Percentiles rank a stretch among this genome's conserved stretches.
phyloP scores from a whole-genome alignment of 2,888 invertebrate species.

The Erpobdella octoculata region DNA sequence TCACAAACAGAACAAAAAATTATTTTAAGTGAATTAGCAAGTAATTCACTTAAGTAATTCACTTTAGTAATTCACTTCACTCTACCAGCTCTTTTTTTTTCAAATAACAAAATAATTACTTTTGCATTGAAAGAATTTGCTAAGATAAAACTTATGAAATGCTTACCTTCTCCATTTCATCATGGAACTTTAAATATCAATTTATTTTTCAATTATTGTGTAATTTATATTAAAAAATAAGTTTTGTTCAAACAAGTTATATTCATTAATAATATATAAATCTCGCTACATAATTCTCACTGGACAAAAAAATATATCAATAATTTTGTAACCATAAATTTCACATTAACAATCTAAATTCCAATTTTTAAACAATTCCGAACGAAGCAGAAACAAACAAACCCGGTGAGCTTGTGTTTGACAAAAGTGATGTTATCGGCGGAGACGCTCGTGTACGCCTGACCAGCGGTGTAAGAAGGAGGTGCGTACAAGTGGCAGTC shows the following conservation, averaged over 20 bases:
- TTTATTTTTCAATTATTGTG: not conserved
- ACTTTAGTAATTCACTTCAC: no score
- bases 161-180: constrained; percentile 39
- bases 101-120: no score
- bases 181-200: constrained; percentile 19
- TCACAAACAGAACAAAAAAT: no score
- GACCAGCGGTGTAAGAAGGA: not conserved
- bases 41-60: no score
- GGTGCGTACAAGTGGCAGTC: constrained; percentile 29
- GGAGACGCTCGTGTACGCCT: constrained; percentile 30
- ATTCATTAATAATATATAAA: no score
- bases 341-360: no score
- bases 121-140: no score
- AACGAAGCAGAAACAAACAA: not conserved
- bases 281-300: no score
- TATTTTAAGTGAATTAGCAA: no score
- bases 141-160: no score
- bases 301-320: not conserved
- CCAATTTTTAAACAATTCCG: not conserved
- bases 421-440: constrained; percentile 28
- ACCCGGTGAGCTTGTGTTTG: constrained; percentile 27
- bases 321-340: no score
- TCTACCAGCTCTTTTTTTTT: no score
- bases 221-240: not conserved
- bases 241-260: not conserved